These are phyloP conservation scores for Neocrepidodera transversa DNA, from an alignment of 2,888 invertebrate genomes.

Conservation along the genomic window DNA sequence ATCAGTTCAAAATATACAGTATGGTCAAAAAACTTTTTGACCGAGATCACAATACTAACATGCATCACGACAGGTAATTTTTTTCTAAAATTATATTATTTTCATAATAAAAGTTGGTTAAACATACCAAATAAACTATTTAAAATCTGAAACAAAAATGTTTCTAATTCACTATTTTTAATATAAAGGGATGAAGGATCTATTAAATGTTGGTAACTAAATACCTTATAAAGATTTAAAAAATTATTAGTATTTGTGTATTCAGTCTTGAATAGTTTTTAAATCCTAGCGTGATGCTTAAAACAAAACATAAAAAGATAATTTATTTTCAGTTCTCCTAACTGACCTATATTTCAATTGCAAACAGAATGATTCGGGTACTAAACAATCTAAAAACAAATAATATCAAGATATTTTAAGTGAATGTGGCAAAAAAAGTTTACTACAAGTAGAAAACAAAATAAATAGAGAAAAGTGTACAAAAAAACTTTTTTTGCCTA, in stretches of 20 bases:
- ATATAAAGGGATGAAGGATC: too few relatives aligned
- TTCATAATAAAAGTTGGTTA: background rate
- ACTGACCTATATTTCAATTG: conserved; percentile 10
- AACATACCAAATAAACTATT: background rate
- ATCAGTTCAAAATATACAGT: conserved; percentile 50
- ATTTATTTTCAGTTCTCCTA: conserved; percentile 6
- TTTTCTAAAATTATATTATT: conserved; percentile 10
- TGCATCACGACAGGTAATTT: conserved; percentile 48
- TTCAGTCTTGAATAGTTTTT: conserved; percentile 18
- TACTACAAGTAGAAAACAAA: conserved; percentile 18
- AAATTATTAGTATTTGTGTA: too few relatives aligned
- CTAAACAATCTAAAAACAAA: conserved; percentile 2
- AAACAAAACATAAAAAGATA: conserved; percentile 10
- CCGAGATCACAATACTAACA: conserved; percentile 56
- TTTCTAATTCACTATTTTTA: too few relatives aligned
- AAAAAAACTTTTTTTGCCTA: conserved; percentile 12
- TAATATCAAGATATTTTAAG: conserved; percentile 9
- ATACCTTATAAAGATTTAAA: too few relatives aligned
- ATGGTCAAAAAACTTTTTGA: conserved; percentile 46
- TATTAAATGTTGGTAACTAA: too few relatives aligned
- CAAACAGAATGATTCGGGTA: conserved; percentile 3
- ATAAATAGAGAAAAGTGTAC: conserved; percentile 16
- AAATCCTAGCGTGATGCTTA: conserved; percentile 20
- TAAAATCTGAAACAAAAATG: background rate
- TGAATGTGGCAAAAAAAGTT: conserved; percentile 15